phyloP scores from a whole-genome alignment of 2,888 invertebrate species.

The Colostygia pectinataria region DNA sequence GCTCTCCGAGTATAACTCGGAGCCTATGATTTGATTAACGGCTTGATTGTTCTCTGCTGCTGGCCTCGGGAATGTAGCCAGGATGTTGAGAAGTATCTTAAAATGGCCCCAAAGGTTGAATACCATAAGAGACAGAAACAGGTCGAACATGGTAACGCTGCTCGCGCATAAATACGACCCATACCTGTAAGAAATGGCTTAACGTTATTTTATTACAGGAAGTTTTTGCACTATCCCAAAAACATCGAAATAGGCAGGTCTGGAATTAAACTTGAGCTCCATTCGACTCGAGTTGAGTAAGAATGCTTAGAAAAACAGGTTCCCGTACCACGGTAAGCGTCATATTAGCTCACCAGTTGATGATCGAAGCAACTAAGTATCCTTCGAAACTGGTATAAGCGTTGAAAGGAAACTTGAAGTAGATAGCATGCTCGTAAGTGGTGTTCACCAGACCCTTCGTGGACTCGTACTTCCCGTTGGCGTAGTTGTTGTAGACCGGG shows the following conservation, averaged over 20 bases:
- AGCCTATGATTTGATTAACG: neutral
- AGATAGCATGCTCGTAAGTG: constrained; percentile 38
- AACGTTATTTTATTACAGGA: neutral
- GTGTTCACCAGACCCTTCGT: constrained; percentile 22
- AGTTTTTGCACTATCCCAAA: too few species aligned
- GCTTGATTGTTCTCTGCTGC: neutral
- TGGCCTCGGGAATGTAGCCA: constrained; percentile 34
- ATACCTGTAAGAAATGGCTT: constrained; percentile 18
- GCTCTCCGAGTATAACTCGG: constrained; percentile 10
- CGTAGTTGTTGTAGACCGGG: constrained; percentile 22
- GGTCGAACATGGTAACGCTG: constrained; percentile 34
- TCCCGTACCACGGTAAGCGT: too few species aligned
- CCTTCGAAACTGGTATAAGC: constrained; percentile 17
- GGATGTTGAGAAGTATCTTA: constrained; percentile 34
- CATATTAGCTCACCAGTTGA: constrained; percentile 30
- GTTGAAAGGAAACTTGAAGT: constrained; percentile 28
- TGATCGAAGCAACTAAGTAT: constrained; percentile 12
- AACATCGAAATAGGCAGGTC: too few species aligned
- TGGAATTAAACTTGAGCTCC: too few species aligned
- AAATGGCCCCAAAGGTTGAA: constrained; percentile 42
- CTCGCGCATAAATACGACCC: constrained; percentile 26
- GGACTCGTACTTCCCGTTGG: constrained; percentile 16
- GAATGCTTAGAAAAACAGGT: too few species aligned
- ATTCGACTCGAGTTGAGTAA: too few species aligned
- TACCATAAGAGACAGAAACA: constrained; percentile 36